Evolutionary conservation across 2,888 invertebrate species (phyloP).

Genomic region (Megaustenia siamemsis): DNA sequence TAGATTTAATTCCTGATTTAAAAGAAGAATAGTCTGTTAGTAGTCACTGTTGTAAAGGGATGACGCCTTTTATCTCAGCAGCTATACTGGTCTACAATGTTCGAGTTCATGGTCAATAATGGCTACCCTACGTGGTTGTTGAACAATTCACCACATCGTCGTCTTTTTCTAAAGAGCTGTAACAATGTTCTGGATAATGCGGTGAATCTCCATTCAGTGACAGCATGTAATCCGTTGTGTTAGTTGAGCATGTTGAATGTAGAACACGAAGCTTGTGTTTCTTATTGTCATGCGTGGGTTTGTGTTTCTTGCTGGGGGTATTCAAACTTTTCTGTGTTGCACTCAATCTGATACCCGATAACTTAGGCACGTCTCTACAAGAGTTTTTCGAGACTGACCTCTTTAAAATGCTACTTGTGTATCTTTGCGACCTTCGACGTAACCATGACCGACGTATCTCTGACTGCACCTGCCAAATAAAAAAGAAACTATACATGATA

Average conservation of each 20-base stretch:
- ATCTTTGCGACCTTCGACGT: slow-evolving; percentile 52
- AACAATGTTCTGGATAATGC: no score
- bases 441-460: slow-evolving; percentile 57
- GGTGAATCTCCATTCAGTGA: neutral
- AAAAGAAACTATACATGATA: no score
- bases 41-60: no score
- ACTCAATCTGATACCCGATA: neutral
- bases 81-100: no score
- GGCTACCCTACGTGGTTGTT: no score
- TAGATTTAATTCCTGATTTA: no score
- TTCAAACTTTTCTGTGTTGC: neutral
- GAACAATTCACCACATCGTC: neutral
- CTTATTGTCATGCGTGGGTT: neutral
- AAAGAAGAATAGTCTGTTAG: no score
- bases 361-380: neutral
- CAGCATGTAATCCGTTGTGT: neutral
- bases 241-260: neutral
- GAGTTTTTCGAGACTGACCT: slow-evolving; percentile 33
- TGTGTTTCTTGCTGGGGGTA: neutral
- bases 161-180: neutral
- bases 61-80: no score
- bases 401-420: slow-evolving; percentile 52
- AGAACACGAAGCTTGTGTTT: neutral
- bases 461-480: slow-evolving; percentile 72
- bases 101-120: no score